These are phyloP conservation scores for Deroplatys truncata DNA, from an alignment of 2,888 invertebrate genomes.

Conservation along the genomic window DNA sequence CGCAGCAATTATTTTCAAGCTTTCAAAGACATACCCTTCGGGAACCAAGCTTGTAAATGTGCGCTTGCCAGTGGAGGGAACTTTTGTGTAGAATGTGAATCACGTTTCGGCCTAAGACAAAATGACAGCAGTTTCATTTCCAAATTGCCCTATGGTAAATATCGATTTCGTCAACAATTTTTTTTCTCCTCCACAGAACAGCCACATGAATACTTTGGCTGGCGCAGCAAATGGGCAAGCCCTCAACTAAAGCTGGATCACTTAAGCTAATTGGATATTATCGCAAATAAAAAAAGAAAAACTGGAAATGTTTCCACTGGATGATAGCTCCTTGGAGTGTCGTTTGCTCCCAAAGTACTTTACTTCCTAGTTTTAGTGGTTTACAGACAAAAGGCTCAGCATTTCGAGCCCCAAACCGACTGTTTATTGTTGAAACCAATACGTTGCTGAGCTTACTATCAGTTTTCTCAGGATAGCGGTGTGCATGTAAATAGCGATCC, in stretches of 20 bases:
- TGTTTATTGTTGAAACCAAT: too few species aligned
- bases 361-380: too few species aligned
- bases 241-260: not conserved
- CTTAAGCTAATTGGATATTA: not conserved
- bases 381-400: too few species aligned
- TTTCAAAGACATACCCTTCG: not conserved
- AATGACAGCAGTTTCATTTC: not conserved
- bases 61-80: too few species aligned
- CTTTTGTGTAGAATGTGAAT: not conserved
- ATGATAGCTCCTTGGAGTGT: not conserved
- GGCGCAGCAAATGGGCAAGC: not conserved
- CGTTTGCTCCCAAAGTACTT: not conserved
- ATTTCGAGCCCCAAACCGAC: too few species aligned
- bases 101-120: not conserved
- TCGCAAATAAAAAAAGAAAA: not conserved
- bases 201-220: not conserved
- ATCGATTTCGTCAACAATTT: not conserved
- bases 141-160: not conserved
- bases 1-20: too few species aligned
- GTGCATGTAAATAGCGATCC: too few species aligned
- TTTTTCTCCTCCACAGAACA: not conserved
- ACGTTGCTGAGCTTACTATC: too few species aligned
- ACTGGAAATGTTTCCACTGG: not conserved
- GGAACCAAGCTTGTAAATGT: not conserved
- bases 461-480: too few species aligned